Evolutionary conservation across 2,113 vertebrate genomes (phyloP), one percentile per base, ranked within the genome.

Genomic region (Parus major): DNA sequence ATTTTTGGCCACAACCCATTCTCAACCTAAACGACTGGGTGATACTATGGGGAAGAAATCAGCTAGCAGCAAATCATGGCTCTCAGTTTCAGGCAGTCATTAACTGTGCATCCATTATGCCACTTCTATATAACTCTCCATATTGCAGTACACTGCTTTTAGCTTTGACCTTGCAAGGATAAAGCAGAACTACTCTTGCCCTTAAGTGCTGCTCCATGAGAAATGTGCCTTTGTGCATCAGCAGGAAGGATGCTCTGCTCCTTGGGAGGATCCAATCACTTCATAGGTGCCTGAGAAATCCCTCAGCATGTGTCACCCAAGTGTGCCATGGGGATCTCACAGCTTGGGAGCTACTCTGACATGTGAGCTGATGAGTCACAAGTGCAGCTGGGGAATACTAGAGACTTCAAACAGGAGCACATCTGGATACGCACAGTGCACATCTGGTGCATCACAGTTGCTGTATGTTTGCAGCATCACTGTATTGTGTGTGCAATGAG

Each of bases 41-140:
- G 88, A 94, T 88, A 88, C 59, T 33, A 86, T 14, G 5, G 80
- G 59, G 86, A 88, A 92, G 71, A 86, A 95, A 93, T 60, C 42
- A 22, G 33, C 59, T 73, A 57, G 73, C 72, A 81, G 77, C 56
- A 96, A 83, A 92, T 55, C 18, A 18, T 12, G 64, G 31, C 42
- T 75, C 82, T 77, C 76, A 50, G 78, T 77, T 90, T 71, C 55
- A 86, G 59, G 59, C 50, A 47, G 25, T 80, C 15, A 7, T 65
- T 93, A 73, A 76, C 63, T 55, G 8, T 68, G 71, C 59, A 73
- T 76, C 79, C 0, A 0, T 53, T 80, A 11, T 29, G 19, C 21
- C 88, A 6, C 53, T 68, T 79, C 36, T 42, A 4, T 41, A 12
- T 41, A 65, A 42, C 15, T 77, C 25, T 64, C 20, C 9, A 3